Percentiles rank a stretch among this genome's conserved stretches.
phyloP scores from a whole-genome alignment of 2,797 vertebrate species.

The Ceryle rudis region DNA sequence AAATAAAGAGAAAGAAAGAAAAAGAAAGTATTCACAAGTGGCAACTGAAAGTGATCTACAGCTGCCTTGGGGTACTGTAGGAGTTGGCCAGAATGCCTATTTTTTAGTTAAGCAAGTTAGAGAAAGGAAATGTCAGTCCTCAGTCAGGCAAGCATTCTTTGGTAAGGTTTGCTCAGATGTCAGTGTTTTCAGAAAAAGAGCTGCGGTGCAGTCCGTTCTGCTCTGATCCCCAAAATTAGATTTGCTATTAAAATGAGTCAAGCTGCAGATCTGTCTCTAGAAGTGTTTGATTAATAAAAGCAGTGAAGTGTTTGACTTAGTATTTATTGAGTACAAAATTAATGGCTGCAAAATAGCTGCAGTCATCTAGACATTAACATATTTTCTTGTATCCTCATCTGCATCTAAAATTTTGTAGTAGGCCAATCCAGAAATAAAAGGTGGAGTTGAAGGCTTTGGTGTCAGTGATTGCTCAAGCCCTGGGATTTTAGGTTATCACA shows the following conservation, averaged over 20 bases:
- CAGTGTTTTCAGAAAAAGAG: constrained; percentile 71
- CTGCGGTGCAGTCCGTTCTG: constrained; percentile 73
- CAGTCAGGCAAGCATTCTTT: constrained; percentile 77
- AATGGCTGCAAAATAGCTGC: constrained; percentile 75
- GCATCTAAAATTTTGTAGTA: constrained; percentile 19
- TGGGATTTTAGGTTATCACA: neutral
- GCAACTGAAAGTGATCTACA: constrained; percentile 71
- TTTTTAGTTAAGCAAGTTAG: constrained; percentile 76
- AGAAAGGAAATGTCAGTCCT: constrained; percentile 82
- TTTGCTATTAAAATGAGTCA: constrained; percentile 73
- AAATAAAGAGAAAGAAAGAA: constrained; percentile 71
- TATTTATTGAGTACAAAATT: constrained; percentile 82
- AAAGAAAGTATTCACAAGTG: constrained; percentile 70
- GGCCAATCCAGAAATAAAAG: constrained; percentile 29
- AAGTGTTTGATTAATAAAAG: constrained; percentile 76
- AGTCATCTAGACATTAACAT: constrained; percentile 80
- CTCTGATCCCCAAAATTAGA: constrained; percentile 79
- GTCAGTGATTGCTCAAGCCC: neutral
- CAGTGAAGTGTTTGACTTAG: constrained; percentile 80
- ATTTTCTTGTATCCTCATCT: constrained; percentile 75
- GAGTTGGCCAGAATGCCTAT: constrained; percentile 69
- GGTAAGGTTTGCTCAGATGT: constrained; percentile 76
- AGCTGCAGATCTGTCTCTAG: constrained; percentile 63
- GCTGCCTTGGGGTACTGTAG: constrained; percentile 70
- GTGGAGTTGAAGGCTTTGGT: constrained; percentile 20